Percentiles rank a stretch among this genome's conserved stretches.
Evolutionary conservation across 2,888 invertebrate species (phyloP).

Genomic region (Phortica magna): DNA sequence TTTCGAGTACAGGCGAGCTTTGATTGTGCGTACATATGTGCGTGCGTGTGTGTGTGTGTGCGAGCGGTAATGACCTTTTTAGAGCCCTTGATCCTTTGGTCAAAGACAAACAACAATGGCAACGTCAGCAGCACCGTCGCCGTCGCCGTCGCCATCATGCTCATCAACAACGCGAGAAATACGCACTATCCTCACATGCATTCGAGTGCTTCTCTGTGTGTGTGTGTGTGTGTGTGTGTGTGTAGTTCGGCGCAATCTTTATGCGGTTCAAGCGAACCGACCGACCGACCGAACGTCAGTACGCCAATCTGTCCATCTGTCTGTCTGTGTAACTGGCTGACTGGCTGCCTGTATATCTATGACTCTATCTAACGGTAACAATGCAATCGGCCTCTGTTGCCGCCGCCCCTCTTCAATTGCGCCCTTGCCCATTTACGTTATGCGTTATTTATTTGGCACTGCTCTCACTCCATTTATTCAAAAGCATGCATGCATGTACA

Average conservation of each 20-base stretch:
- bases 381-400: neutral
- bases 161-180: neutral
- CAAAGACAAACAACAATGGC: conserved; percentile 40
- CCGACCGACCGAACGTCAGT: neutral
- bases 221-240: neutral
- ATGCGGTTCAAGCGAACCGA: neutral
- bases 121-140: conserved; percentile 25
- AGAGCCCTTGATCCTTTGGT: conserved; percentile 35
- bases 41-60: conserved; percentile 6
- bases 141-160: neutral
- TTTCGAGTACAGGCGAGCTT: conserved; percentile 22
- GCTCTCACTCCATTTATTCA: neutral
- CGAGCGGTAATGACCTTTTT: conserved; percentile 26
- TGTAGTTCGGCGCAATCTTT: neutral
- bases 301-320: neutral
- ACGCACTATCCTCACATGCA: conserved; percentile 1
- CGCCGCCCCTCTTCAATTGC: neutral
- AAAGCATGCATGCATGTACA: neutral
- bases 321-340: neutral
- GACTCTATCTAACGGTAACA: neutral
- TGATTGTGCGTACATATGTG: conserved; percentile 4
- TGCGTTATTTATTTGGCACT: neutral
- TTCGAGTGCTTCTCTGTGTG: neutral
- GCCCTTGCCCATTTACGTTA: conserved; percentile 4
- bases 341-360: neutral